Evolutionary conservation across 2,797 vertebrate genomes (phyloP), one percentile per base, ranked within the genome.

Genomic region (Amblyraja radiata): DNA sequence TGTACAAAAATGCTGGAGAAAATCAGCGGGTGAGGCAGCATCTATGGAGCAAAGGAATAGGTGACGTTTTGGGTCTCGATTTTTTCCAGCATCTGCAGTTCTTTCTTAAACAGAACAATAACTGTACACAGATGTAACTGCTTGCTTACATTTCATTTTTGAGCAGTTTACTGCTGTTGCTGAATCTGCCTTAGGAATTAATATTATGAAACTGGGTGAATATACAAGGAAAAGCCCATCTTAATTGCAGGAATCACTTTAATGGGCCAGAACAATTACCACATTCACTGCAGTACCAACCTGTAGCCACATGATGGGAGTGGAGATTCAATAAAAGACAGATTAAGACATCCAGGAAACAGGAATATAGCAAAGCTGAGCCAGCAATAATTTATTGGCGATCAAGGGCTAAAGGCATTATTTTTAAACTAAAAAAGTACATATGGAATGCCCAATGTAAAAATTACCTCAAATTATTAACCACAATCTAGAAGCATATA

Each of bases 131-230:
- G 9, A 84, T 11, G 83, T 86, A n/a, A 63, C 61, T 18, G 18
- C 83, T 32, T 18, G 25, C 0, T 16, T 68, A 36, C 32, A 65
- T 36, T n/a, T 21, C 63, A 88, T 68, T n/a, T 86, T 63, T 68
- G n/a, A 68, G 21, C 7, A 36, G 16, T 65, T 88, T 36, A 21
- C 5, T 63, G 13, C 36, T 36, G 32, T 86, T 28, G 9, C 25
- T 10, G 13, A 25, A 84, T 6, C 46, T 61, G 11, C 46, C 54
- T n/a, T 13, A 32, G 6, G 94, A 94, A 94, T 94, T 93, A 94
- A 94, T 91, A 94, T 93, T 92, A 93, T 79, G 93, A 94, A 93
- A 88, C 7, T 93, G 94, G 94, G 93, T 93, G 94, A 90, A 86
- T 93, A 54, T 65, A 65, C 84, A 88, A 88, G 32, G 11, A 86